phyloP scores from a whole-genome alignment of 35 echinoderm and acorn worm species.

The Ophioderma brevispina region DNA sequence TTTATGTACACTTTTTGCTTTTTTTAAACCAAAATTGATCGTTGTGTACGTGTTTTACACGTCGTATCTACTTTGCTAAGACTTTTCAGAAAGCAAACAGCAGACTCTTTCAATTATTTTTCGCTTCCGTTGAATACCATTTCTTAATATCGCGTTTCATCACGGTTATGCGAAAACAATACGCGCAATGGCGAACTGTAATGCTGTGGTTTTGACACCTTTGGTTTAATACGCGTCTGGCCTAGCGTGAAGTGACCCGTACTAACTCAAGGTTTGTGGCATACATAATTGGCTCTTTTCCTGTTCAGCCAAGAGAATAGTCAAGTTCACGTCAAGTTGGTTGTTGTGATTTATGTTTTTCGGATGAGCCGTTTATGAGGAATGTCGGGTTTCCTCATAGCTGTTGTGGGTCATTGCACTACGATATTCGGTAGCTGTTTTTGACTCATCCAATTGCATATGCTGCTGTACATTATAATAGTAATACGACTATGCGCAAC shows the following conservation, averaged over 20 bases:
- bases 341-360: background rate
- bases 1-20: too few species aligned
- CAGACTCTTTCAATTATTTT: constrained; percentile 43
- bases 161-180: constrained; percentile 49
- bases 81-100: too few species aligned
- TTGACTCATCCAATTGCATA: too few species aligned
- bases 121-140: constrained; percentile 51
- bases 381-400: too few species aligned
- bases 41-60: too few species aligned
- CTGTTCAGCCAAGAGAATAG: background rate
- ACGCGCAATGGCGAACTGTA: background rate
- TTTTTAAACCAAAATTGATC: too few species aligned
- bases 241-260: background rate
- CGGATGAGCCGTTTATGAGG: background rate
- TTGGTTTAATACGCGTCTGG: background rate
- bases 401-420: too few species aligned
- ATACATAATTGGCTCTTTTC: too few species aligned
- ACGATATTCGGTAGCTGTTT: too few species aligned
- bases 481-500: too few species aligned
- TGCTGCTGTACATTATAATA: too few species aligned
- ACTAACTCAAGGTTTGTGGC: background rate
- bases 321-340: background rate
- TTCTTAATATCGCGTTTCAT: constrained; percentile 65
- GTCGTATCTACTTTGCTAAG: too few species aligned
- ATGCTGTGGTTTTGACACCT: background rate